phyloP scores from a whole-genome alignment of 2,797 vertebrate species.

The Poecilia wingei region DNA sequence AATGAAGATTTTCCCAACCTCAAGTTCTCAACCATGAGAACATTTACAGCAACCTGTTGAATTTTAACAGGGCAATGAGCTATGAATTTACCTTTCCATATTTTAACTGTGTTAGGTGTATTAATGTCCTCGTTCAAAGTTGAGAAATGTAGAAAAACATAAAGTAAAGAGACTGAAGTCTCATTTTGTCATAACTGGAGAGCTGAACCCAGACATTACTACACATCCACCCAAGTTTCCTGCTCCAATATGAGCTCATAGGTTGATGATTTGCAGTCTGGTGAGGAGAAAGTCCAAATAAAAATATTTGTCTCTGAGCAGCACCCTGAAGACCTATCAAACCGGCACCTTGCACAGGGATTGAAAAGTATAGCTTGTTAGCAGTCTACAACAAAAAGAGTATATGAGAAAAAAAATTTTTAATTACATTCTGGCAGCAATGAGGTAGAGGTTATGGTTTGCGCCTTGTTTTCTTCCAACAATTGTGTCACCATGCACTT shows the following conservation, averaged over 20 bases:
- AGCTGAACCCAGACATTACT: neutral
- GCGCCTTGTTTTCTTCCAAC: neutral
- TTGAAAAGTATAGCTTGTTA: neutral
- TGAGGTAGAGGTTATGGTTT: neutral
- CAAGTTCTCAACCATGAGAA: neutral
- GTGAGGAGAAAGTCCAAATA: neutral
- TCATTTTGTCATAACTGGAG: neutral
- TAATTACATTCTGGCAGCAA: neutral
- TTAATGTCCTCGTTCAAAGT: neutral
- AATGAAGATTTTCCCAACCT: neutral
- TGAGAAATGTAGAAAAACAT: neutral
- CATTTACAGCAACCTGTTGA: neutral
- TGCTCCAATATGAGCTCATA: neutral
- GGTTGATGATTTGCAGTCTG: neutral
- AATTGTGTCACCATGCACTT: neutral
- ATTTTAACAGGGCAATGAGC: neutral
- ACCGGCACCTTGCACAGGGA: neutral
- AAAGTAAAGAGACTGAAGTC: neutral
- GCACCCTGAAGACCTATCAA: neutral
- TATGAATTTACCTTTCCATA: neutral
- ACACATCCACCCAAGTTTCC: neutral
- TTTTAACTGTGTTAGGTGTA: neutral
- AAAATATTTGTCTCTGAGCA: neutral
- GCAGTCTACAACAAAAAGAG: neutral
- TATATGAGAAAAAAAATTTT: neutral